Conservation (phyloP, 1,140 invertebrate species). For the Muscidifurax raptorellus region DNA sequence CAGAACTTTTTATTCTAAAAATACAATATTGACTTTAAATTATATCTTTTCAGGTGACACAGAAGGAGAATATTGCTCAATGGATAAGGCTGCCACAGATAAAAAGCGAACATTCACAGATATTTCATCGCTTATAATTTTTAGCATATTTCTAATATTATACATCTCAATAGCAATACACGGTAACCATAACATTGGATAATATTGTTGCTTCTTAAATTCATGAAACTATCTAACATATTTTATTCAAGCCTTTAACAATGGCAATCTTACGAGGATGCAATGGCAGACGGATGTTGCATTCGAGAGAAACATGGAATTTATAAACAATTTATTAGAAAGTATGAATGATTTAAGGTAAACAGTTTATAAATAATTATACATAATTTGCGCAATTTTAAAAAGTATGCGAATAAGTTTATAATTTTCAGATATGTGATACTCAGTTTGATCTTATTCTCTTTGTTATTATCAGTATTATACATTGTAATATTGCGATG, state of each 20-base stretch:
- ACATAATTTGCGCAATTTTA: background rate
- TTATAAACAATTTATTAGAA: background rate
- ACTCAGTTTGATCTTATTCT: background rate
- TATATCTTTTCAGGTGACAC: background rate
- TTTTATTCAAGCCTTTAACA: background rate
- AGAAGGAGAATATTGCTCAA: background rate
- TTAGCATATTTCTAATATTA: background rate
- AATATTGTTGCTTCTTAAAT: background rate
- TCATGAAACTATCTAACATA: background rate
- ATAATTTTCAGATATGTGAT: background rate
- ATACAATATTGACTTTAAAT: background rate
- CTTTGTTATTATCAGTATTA: background rate
- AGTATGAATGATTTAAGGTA: background rate
- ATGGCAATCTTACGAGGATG: background rate
- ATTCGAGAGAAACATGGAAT: background rate
- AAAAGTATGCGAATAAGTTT: background rate
- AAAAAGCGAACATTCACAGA: background rate
- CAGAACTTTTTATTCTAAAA: background rate
- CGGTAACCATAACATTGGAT: background rate
- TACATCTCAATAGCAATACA: background rate
- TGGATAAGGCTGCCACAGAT: background rate
- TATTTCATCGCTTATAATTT: background rate
- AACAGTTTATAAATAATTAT: background rate
- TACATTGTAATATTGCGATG: background rate
- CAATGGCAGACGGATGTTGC: background rate